These are phyloP conservation scores for Manis pentadactyla DNA, from an alignment of 2,797 vertebrate species.

Conservation along the genomic window DNA sequence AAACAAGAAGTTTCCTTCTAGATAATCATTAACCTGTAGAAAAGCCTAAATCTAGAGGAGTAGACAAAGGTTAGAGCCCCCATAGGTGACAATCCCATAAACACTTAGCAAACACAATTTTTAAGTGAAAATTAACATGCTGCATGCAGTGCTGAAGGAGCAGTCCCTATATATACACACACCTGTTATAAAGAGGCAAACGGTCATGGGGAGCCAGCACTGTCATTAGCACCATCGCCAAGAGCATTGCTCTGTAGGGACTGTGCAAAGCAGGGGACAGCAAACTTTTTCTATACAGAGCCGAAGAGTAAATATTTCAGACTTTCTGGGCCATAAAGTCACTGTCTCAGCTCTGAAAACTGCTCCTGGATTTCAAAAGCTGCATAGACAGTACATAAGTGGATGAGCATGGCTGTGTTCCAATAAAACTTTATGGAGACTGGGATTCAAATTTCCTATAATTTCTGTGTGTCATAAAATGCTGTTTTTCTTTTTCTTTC, in stretches of 20 bases:
- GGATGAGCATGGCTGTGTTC: background rate
- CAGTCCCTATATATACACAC: rapidly evolving
- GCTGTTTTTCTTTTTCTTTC: background rate
- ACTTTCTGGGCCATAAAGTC: background rate
- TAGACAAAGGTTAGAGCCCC: background rate
- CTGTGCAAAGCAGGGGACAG: background rate
- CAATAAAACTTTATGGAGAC: background rate
- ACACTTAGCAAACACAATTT: background rate
- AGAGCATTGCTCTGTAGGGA: too few species aligned
- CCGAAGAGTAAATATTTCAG: background rate
- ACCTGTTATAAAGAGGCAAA: background rate
- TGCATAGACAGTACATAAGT: background rate
- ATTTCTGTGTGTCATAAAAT: background rate
- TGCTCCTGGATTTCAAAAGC: background rate
- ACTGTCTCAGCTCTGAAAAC: background rate
- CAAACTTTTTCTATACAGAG: background rate
- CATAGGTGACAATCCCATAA: background rate
- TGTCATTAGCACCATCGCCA: background rate
- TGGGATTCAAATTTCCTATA: background rate
- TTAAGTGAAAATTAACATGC: background rate
- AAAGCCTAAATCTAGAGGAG: background rate
- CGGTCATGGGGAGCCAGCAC: background rate
- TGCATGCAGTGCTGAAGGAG: too few species aligned
- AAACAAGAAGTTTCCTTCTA: background rate
- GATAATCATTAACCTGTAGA: background rate